Evolutionary conservation across 2,888 invertebrate genomes (phyloP).

Genomic region (Lepidocyrtinus sp.): DNA sequence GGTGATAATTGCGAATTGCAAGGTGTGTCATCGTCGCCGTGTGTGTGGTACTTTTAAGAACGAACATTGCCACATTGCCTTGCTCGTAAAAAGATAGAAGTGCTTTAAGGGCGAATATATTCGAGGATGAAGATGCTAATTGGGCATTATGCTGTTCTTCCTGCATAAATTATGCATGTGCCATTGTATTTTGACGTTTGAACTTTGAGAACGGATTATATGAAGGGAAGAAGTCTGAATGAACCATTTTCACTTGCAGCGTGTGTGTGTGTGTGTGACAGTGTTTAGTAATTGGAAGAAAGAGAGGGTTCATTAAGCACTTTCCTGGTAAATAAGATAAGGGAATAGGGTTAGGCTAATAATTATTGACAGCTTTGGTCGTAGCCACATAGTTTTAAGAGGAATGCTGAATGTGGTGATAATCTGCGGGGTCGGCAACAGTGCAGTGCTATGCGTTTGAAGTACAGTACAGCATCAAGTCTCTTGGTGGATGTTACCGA

Average conservation of each 20-base stretch:
- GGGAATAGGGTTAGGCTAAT: not conserved
- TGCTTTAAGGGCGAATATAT: not conserved
- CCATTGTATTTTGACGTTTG: not conserved
- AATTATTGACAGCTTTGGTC: not conserved
- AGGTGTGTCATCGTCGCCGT: not conserved
- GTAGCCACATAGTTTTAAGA: conserved; percentile 1
- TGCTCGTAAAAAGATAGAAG: not conserved
- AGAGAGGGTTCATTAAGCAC: not conserved
- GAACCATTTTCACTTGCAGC: not conserved
- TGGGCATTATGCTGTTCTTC: conserved; percentile 12
- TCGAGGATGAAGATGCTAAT: not conserved
- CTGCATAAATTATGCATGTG: conserved; percentile 13
- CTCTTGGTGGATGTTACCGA: not conserved
- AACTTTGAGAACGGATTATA: not conserved
- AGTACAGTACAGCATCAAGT: not conserved
- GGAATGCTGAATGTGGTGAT: not conserved
- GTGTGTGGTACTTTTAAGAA: not conserved
- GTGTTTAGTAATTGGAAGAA: not conserved
- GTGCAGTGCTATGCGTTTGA: not conserved
- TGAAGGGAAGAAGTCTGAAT: not conserved
- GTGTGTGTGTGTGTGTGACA: not conserved
- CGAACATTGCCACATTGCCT: not conserved
- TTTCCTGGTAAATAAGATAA: conserved; percentile 11
- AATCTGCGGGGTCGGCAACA: not conserved
- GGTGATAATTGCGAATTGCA: conserved; percentile 1